Percentiles rank a stretch among this genome's conserved stretches.
Conservation (phyloP, 2,113 vertebrate species). For the Zosterops borbonicus region DNA sequence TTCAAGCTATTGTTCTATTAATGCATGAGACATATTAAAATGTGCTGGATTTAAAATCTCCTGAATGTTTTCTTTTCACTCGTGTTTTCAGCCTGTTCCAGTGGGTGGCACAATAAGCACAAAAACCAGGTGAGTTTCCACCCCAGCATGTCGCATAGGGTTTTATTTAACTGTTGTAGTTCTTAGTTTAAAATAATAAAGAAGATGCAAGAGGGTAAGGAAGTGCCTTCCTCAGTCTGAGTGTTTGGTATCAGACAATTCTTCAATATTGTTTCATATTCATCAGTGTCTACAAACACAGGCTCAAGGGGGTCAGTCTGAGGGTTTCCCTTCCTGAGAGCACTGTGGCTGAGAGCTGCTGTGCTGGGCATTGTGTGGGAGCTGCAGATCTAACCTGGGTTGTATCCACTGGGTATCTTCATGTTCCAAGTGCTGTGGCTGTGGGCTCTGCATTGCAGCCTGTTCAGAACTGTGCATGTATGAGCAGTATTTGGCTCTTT, state of each 20-base stretch:
- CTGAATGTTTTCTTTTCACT: not conserved
- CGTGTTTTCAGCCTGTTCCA: slow-evolving; percentile 39
- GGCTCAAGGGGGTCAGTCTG: not conserved
- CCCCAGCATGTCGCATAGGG: not conserved
- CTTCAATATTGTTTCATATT: not conserved
- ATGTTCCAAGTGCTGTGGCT: not conserved
- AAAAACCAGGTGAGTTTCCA: slow-evolving; percentile 2
- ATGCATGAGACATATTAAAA: not conserved
- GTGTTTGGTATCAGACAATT: not conserved
- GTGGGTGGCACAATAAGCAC: slow-evolving; percentile 57
- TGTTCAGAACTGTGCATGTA: not conserved
- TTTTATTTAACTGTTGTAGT: not conserved
- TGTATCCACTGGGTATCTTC: not conserved
- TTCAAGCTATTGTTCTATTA: not conserved
- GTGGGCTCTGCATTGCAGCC: not conserved
- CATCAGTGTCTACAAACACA: not conserved
- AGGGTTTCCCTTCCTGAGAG: not conserved
- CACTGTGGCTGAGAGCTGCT: not conserved
- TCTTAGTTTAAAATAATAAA: not conserved
- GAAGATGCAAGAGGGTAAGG: not conserved
- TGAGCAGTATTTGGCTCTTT: not conserved
- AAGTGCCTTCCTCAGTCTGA: not conserved
- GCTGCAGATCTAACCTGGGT: not conserved
- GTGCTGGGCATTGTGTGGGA: not conserved
- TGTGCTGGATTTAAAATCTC: not conserved